A percentile compares a stretch with the other conserved stretches of the same genome.
Conservation (phyloP, 92 coral and sea anemone species). For the Diadumene lineata region DNA sequence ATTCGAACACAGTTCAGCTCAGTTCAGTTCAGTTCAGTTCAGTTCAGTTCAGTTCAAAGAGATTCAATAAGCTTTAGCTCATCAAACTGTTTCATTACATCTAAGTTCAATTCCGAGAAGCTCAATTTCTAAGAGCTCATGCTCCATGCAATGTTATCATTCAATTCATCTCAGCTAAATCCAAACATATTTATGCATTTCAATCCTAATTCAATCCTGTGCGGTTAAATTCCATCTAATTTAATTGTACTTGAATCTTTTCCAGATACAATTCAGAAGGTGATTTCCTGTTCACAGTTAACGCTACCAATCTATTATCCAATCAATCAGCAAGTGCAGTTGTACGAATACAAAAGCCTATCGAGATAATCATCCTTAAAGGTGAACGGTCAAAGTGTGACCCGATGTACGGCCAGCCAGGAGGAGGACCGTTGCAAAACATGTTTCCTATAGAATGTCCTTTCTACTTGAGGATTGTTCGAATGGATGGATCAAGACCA, state of each 20-base stretch:
- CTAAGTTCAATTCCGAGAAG: no score
- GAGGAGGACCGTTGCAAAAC: constrained; percentile 40
- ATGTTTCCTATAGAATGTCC: constrained; percentile 50
- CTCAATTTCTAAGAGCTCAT: no score
- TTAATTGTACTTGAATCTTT: neutral
- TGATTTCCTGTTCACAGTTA: constrained; percentile 9
- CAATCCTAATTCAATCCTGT: no score
- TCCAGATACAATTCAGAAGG: constrained; percentile 22
- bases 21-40: no score
- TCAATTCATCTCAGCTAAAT: no score
- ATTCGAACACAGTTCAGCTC: no score
- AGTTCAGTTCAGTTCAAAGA: no score
- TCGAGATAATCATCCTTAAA: constrained; percentile 9
- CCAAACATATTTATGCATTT: neutral
- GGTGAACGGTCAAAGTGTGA: constrained; percentile 17
- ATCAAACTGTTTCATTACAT: no score
- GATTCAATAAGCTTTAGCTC: no score
- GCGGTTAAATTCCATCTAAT: neutral
- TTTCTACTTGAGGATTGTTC: constrained; percentile 29
- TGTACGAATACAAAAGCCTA: constrained; percentile 9
- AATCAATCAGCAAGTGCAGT: neutral
- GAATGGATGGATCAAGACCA: constrained; percentile 49
- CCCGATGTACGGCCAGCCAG: constrained; percentile 40
- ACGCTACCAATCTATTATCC: constrained; percentile 14
- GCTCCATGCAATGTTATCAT: no score